Conservation (phyloP, 1,140 invertebrate species). For the Psix sp. region DNA sequence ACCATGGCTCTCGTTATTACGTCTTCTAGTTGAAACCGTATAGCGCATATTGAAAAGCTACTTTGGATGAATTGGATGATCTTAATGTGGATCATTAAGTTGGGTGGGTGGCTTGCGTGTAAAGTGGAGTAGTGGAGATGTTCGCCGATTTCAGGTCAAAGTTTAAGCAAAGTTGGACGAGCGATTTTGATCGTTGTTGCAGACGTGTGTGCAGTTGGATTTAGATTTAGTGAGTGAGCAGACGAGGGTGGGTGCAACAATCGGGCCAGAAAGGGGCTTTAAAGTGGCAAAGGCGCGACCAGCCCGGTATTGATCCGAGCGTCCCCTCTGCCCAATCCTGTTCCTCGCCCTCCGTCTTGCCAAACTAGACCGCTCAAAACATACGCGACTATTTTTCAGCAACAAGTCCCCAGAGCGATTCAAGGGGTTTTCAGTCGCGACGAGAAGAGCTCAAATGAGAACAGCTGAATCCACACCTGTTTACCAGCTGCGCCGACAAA, state of each 20-base stretch:
- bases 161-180: slow-evolving; percentile 48
- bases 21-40: neutral
- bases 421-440: neutral
- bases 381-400: slow-evolving; percentile 14
- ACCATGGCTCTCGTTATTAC: neutral
- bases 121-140: slow-evolving; percentile 52
- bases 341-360: slow-evolving; percentile 60
- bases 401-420: neutral
- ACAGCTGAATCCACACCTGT: slow-evolving; percentile 65
- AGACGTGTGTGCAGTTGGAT: slow-evolving; percentile 46
- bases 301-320: slow-evolving; percentile 75
- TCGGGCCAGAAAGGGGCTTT: slow-evolving; percentile 37
- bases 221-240: slow-evolving; percentile 51
- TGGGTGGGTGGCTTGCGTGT: slow-evolving; percentile 17
- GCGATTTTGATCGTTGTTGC: slow-evolving; percentile 47
- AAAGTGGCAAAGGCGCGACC: slow-evolving; percentile 69
- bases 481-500: slow-evolving; percentile 68
- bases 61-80: neutral
- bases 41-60: neutral
- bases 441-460: neutral
- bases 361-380: slow-evolving; percentile 58
- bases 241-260: slow-evolving; percentile 25
- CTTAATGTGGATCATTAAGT: slow-evolving; percentile 12
- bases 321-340: slow-evolving; percentile 67
- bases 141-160: slow-evolving; percentile 46